Evolutionary conservation across 2,797 vertebrate genomes (phyloP).

Genomic region (Decapterus maruadsi): DNA sequence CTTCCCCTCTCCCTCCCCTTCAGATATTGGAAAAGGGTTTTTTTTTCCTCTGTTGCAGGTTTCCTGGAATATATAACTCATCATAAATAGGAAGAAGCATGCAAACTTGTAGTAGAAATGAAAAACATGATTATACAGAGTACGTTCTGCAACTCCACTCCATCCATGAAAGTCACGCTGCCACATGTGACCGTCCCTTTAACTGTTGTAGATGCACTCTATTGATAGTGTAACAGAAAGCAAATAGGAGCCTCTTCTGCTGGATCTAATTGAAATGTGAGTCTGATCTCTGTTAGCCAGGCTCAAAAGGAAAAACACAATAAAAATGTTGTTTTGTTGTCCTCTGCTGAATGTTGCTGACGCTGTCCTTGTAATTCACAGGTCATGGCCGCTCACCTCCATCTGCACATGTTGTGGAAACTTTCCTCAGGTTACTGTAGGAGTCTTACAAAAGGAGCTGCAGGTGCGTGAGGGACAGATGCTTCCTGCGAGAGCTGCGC

Average conservation of each 20-base stretch:
- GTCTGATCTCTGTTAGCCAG: background rate
- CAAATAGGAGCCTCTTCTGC: background rate
- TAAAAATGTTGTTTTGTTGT: background rate
- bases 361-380: constrained; percentile 15
- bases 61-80: background rate
- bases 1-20: too few relatives aligned
- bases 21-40: background rate
- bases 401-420: constrained; percentile 1
- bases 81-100: background rate
- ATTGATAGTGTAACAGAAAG: background rate
- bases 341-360: constrained; percentile 14
- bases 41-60: background rate
- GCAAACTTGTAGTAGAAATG: background rate
- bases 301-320: background rate
- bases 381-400: background rate
- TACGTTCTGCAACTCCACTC: background rate
- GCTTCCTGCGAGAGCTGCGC: background rate
- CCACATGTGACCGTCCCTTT: constrained; percentile 3
- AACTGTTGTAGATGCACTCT: background rate
- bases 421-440: background rate
- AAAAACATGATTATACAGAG: background rate
- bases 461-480: background rate
- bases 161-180: background rate
- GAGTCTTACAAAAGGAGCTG: background rate
- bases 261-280: constrained; percentile 15